Base-by-base conservation (phyloP, 2,113 vertebrate genomes). In the Cricetomys ansorgei region DNA sequence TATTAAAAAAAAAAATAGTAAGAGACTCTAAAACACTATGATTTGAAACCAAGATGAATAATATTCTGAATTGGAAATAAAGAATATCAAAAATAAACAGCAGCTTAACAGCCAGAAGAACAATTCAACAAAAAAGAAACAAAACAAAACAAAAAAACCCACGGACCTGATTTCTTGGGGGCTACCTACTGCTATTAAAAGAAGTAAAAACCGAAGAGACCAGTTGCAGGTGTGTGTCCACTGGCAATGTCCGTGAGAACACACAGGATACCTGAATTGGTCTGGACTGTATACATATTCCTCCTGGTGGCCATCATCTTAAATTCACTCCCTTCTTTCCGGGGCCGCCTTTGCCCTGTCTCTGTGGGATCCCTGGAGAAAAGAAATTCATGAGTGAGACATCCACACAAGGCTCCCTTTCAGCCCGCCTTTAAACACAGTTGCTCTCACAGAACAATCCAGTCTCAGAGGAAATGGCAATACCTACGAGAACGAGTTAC, bases 291-390 rank as follows among this genome's bases (percentile, higher is more conserved):
- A 88, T 99, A 99, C 9, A 94, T 98, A 93, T 99, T 99, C 98
- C 99, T 99, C 91, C 99, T 99, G 97, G 98, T 99, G 97, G 99
- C 99, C 98, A 99, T 99, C 98, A 99, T 99, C 97, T 99, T 99
- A 98, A 99, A 99, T 95, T 99, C 99, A 73, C 98, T 99, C 96
- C 99, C 99, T 93, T 99, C 99, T 98, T 99, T 99, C 95, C 99
- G 98, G 84, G 96, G 96, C 96, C 98, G 98, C 88, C 97, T 99
- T 92, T 99, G 99, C 95, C 98, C 97, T 8, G 96, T 79, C 88
- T 99, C 99, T 37, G 99, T 97, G 16, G 99, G 95, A 80, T 99
- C 99, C 97, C 99, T 99, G 98, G 72, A 96, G 95, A 97, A 96
- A 57, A 98, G 96, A 91, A 98, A 97, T 79, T 76, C 57, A 93